Evolutionary conservation across 92 coral and sea anemone species (phyloP), one percentile per base, ranked within the genome.

Genomic region (Zoanthus solanderi): DNA sequence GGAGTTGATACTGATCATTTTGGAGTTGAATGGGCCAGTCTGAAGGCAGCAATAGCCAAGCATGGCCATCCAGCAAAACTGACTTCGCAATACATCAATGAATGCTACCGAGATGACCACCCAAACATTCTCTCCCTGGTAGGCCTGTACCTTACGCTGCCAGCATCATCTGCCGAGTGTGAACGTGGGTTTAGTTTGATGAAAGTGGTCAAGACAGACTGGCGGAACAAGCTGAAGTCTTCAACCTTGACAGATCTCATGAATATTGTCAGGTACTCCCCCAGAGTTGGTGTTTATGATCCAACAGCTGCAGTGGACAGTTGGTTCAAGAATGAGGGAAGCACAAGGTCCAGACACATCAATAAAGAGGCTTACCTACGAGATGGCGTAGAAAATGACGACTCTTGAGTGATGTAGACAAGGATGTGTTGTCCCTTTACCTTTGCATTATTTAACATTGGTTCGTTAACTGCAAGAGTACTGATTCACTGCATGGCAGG

Each of bases 131-230:
- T 84, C 71, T 78, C 88, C 12, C 79, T 84, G 23, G 44, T 69
- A 77, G 90, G 77, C 90, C 90, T 87, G 78, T 76, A 68, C 90
- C 60, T 78, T 47, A 28, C 79, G 42, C 82, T 85, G 58, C 82
- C 88, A 42, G 75, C 88, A 31, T 72, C 88, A 66, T 72, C 72
- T 7, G 63, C 73, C 14, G 81, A 85, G 74, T 85, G 82, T 30
- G 74, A 85, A 69, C 63, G 60, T 54, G 88, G 82, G 8, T 78
- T 87, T 16, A 87, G 79, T n/a, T 83, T 69, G 57, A 87, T 78
- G 85, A 69, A 87, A n/a, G 81, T 65, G 71, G 78, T 87, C 78
- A 87, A 87, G 28, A 87, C 85, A 0, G 63, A 87, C 8, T 4
- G 78, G 16, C 69, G 78, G 72, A 87, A 84, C 88, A 84, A 67